Conservation (phyloP, 2,888 invertebrate genomes). For the Aspidiotus rigidus region DNA sequence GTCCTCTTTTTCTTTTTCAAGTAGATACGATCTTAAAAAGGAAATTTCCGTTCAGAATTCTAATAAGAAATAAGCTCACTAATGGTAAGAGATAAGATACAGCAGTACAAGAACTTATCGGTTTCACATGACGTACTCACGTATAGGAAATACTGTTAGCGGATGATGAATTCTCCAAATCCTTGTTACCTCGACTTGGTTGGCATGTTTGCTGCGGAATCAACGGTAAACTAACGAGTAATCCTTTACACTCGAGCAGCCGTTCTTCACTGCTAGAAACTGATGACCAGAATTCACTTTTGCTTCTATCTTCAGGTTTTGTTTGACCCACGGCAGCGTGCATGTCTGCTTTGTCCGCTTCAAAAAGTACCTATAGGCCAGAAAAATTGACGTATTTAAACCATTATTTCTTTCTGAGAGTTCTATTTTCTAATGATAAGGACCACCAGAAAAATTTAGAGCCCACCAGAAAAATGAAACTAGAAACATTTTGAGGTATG, state of each 20-base stretch:
- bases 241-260: constrained; percentile 60
- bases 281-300: constrained; percentile 71
- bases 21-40: no score
- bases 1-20: no score
- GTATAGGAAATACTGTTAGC: constrained; percentile 59
- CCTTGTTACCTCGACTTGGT: constrained; percentile 35
- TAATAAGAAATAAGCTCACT: no score
- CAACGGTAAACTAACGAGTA: constrained; percentile 61
- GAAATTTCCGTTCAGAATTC: no score
- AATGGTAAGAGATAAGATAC: no score
- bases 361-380: constrained; percentile 11
- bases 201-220: constrained; percentile 54
- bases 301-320: constrained; percentile 56
- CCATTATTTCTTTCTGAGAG: no score
- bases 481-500: no score
- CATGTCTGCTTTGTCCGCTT: constrained; percentile 40
- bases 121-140: constrained; percentile 42
- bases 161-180: constrained; percentile 37
- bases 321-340: constrained; percentile 46
- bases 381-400: no score
- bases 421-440: no score
- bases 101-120: background rate
- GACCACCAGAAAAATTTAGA: no score
- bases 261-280: constrained; percentile 73
- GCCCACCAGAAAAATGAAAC: no score